Evolutionary conservation across 2,113 vertebrate genomes (phyloP), one percentile per base, ranked within the genome.

Genomic region (Gobiocypris rarus): DNA sequence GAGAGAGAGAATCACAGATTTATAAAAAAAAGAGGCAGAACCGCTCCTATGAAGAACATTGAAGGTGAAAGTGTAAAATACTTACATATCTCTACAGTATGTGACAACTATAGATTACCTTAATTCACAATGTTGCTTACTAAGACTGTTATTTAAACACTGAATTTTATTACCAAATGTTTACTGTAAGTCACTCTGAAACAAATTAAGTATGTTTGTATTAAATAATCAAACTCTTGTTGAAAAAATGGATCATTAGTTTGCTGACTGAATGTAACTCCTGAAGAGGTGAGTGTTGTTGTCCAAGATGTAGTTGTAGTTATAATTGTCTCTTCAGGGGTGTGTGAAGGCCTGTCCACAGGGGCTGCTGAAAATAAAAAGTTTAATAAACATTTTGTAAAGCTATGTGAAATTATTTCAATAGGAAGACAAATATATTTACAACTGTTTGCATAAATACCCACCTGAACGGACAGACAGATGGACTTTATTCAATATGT

Each of bases 381-480:
- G 10, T 61, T 26, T 26, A 65, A 19, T 54, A 65, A 34, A 34
- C 9, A 22, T 11, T 38, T 41, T 41, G 52, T 9, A 54, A 54
- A 22, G 52, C 17, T 22, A 22, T 41, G 34, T 69, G 9, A 22
- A 41, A 41, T 22, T 69, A 41, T 69, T 38, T 22, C 19, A 41
- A 48, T 48, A 11, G 5, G n/a, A 74, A 74, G 10, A 48, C 0
- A 7, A 73, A 3, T 73, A 13, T 48, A 14, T 43, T 45, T 11
- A n/a, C 9, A 43, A 71, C 22, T 7, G 19, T 43, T n/a, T 70
- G 10, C 31, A 34, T 38, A 59, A 26, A 45, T 43, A 81, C 78
- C 15, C 77, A 88, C 87, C 87, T 87, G 63, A 6, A 41, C 5
- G 80, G 38, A 90, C 82, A 15, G 9, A 34, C 13, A 90, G 58